These are phyloP conservation scores for Lophotis ruficrista DNA, from an alignment of 2,113 vertebrate species.

Conservation along the genomic window DNA sequence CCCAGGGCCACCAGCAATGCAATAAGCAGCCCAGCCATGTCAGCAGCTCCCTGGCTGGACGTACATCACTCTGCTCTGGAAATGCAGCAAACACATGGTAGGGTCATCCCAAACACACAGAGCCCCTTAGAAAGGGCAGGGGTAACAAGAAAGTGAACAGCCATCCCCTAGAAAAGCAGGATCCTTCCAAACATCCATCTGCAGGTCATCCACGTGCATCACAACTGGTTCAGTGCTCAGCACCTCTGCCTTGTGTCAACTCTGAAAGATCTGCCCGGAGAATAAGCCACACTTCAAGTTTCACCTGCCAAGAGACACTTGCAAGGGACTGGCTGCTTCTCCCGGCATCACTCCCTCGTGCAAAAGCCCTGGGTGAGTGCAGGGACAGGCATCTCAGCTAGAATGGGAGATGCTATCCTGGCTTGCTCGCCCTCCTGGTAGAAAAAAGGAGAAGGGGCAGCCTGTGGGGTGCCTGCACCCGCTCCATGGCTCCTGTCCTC, in stretches of 20 bases:
- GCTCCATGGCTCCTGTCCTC: not conserved
- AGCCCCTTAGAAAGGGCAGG: not conserved
- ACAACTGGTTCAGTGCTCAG: not conserved
- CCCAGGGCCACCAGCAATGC: not conserved
- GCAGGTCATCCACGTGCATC: not conserved
- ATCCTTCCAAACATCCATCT: not conserved
- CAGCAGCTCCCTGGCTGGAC: not conserved
- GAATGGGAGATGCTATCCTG: not conserved
- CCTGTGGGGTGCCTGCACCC: not conserved
- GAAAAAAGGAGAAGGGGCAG: not conserved
- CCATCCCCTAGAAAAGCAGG: not conserved
- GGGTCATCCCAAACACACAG: not conserved
- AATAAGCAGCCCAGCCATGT: rapidly evolving
- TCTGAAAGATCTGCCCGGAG: not conserved
- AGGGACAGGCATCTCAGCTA: not conserved
- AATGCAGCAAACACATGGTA: not conserved
- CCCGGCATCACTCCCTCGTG: not conserved
- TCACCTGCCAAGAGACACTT: not conserved
- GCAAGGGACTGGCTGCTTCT: not conserved
- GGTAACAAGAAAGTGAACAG: not conserved
- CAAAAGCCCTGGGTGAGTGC: not conserved
- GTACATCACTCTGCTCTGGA: not conserved
- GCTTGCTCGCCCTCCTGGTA: not conserved
- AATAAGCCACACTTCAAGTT: not conserved
- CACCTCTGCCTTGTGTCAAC: not conserved